Conservation (phyloP, 2,888 invertebrate genomes). For the Blastobasis lacticolella region DNA sequence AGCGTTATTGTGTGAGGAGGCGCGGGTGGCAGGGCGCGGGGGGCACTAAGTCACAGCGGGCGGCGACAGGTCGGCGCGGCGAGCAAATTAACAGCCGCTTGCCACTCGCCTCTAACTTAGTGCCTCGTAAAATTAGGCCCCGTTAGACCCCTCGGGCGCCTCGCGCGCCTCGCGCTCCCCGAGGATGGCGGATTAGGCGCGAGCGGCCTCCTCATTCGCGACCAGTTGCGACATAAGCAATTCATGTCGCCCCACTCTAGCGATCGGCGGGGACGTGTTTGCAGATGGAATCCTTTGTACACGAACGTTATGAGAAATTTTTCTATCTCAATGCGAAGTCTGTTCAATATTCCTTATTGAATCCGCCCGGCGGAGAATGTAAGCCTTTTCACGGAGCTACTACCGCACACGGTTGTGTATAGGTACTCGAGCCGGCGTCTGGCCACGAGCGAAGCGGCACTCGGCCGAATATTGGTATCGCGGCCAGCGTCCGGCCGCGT, state of each 20-base stretch:
- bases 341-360: constrained; percentile 17
- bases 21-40: constrained; percentile 14
- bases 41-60: constrained; percentile 64
- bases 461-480: constrained; percentile 49
- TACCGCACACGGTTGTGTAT: constrained; percentile 26
- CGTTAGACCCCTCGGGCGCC: constrained; percentile 56
- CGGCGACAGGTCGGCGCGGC: constrained; percentile 60
- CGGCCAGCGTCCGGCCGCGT: not conserved
- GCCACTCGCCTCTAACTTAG: constrained; percentile 66
- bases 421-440: constrained; percentile 44
- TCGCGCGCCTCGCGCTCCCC: constrained; percentile 28
- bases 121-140: constrained; percentile 71
- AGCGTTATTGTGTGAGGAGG: constrained; percentile 33
- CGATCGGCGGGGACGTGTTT: constrained; percentile 3
- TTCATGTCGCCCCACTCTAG: constrained; percentile 3
- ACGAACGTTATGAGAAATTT: constrained; percentile 3
- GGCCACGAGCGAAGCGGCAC: constrained; percentile 41
- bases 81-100: constrained; percentile 69
- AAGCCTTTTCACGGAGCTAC: constrained; percentile 35
- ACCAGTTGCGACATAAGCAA: constrained; percentile 27
- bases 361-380: constrained; percentile 14
- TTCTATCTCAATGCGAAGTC: constrained; percentile 10
- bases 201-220: constrained; percentile 41
- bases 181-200: constrained; percentile 39
- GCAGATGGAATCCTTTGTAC: constrained; percentile 6